These are phyloP conservation scores for Zootermopsis nevadensis DNA, from an alignment of 2,888 invertebrate species.

Conservation along the genomic window DNA sequence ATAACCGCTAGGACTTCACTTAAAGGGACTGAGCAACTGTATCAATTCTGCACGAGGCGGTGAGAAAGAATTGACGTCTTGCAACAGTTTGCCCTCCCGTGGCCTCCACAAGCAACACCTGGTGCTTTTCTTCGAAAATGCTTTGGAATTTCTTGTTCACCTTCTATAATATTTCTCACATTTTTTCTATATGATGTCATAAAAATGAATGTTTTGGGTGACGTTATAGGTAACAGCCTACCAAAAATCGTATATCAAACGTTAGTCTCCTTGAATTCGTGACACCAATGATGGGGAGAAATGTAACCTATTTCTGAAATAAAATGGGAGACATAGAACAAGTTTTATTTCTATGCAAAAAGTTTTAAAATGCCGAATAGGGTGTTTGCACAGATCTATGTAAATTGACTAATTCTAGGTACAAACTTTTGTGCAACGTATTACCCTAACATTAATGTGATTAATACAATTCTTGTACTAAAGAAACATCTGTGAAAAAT, in stretches of 20 bases:
- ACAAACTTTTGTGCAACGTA: no score
- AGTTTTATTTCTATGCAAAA: no score
- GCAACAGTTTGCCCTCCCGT: background rate
- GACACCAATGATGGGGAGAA: background rate
- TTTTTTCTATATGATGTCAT: background rate
- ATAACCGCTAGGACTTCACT: no score
- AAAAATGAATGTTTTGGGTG: background rate
- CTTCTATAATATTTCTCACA: slow-evolving; percentile 1
- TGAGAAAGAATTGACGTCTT: background rate
- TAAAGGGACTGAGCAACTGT: no score
- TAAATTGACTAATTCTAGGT: no score
- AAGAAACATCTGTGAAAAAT: no score
- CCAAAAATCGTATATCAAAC: slow-evolving; percentile 10
- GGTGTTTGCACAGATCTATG: no score
- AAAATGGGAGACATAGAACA: background rate
- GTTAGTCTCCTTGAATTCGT: background rate
- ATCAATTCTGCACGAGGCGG: background rate
- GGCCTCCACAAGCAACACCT: background rate
- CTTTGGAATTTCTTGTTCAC: background rate
- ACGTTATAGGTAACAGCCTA: background rate
- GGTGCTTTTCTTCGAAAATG: background rate
- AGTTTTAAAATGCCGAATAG: no score
- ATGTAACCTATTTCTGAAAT: background rate
- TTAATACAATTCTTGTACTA: no score
- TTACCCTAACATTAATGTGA: no score